These are phyloP conservation scores for Drosophila stalkeri DNA, from an alignment of 2,888 invertebrate species.

Conservation along the genomic window DNA sequence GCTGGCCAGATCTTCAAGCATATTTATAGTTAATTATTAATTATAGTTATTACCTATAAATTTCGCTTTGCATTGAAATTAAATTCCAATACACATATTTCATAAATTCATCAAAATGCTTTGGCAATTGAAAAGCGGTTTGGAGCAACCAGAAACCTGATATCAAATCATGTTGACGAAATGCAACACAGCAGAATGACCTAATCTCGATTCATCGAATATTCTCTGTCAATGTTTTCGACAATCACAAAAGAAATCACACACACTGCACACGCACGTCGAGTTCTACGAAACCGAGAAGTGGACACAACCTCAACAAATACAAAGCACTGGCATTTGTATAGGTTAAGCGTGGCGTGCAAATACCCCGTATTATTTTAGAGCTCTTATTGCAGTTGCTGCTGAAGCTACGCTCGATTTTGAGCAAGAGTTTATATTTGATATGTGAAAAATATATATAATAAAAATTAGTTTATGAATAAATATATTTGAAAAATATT, in stretches of 20 bases:
- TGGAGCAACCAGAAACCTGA: not conserved
- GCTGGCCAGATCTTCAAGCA: not conserved
- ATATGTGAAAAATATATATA: too few species aligned
- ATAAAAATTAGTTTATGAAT: too few species aligned
- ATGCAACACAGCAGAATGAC: slow-evolving; percentile 12
- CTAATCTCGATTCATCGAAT: slow-evolving; percentile 17
- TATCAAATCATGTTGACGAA: slow-evolving; percentile 10
- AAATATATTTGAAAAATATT: too few species aligned
- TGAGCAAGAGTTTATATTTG: too few species aligned
- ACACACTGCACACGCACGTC: slow-evolving; percentile 9
- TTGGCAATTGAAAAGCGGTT: not conserved
- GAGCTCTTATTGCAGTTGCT: too few species aligned
- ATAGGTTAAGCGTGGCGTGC: rapidly evolving
- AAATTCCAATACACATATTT: not conserved
- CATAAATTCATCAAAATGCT: not conserved
- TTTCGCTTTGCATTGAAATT: not conserved
- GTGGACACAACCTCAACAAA: slow-evolving; percentile 17
- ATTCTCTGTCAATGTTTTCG: slow-evolving; percentile 36
- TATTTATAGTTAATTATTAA: not conserved
- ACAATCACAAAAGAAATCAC: slow-evolving; percentile 36
- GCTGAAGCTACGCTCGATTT: too few species aligned
- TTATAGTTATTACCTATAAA: too few species aligned
- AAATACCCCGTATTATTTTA: not conserved
- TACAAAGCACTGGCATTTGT: not conserved
- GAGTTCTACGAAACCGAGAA: slow-evolving; percentile 26